Conservation (phyloP, 2,888 invertebrate genomes). For the Helicoverpa assulta region DNA sequence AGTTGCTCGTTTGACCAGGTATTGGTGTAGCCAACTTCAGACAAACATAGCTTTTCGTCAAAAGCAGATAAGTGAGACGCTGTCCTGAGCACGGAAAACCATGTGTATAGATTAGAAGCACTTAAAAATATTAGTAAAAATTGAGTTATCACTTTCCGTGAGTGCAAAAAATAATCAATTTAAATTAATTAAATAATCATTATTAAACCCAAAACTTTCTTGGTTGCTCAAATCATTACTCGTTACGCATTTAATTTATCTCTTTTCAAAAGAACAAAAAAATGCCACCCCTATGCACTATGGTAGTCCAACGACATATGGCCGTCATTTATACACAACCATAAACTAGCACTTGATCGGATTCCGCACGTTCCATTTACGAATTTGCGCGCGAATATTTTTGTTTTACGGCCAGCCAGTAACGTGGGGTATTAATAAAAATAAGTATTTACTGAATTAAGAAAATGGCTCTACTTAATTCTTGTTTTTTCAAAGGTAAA, state of each 20-base stretch:
- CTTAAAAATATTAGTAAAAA: too few species aligned
- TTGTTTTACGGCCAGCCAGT: constrained; percentile 62
- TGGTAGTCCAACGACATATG: constrained; percentile 71
- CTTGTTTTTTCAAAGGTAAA: neutral
- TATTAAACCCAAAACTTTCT: too few species aligned
- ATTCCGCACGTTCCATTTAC: constrained; percentile 67
- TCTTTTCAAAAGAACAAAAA: neutral
- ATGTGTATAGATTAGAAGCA: too few species aligned
- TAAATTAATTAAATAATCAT: too few species aligned
- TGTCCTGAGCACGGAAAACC: too few species aligned
- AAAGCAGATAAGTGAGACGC: too few species aligned
- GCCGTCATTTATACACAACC: constrained; percentile 64
- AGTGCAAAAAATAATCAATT: too few species aligned
- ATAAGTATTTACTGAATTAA: neutral
- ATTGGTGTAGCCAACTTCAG: too few species aligned
- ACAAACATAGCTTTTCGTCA: too few species aligned
- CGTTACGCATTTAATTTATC: neutral
- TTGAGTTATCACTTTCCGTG: too few species aligned
- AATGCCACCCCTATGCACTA: constrained; percentile 36
- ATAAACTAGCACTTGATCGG: constrained; percentile 65
- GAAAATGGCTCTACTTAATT: neutral
- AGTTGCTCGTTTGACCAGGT: too few species aligned
- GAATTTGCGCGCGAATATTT: constrained; percentile 66
- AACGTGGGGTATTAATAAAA: constrained; percentile 15
- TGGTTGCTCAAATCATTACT: too few species aligned